Percentiles rank a stretch among this genome's conserved stretches.
Conservation (phyloP, 2,888 invertebrate species). For the Fabriciana adippe region DNA sequence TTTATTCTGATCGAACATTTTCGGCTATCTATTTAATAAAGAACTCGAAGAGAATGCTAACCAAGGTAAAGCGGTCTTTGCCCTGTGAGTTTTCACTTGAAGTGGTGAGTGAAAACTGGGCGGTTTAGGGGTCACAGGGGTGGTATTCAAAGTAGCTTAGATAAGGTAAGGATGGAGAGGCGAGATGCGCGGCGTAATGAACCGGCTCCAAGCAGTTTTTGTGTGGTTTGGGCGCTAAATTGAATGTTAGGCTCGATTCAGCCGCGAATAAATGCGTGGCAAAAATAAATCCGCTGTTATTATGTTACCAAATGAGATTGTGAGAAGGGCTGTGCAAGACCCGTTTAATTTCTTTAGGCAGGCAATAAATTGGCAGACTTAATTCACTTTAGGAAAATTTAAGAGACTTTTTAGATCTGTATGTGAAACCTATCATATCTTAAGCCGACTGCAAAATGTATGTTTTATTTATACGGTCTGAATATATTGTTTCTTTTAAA, state of each 20-base stretch:
- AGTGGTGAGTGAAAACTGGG: slow-evolving; percentile 68
- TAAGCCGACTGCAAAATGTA: too few relatives aligned
- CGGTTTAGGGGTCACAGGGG: slow-evolving; percentile 56
- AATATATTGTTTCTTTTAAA: too few relatives aligned
- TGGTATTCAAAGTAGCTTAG: slow-evolving; percentile 78
- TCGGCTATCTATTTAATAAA: slow-evolving; percentile 81
- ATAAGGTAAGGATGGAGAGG: slow-evolving; percentile 81
- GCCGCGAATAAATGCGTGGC: slow-evolving; percentile 77
- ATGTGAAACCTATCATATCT: too few relatives aligned
- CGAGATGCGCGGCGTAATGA: slow-evolving; percentile 81
- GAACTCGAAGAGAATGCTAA: slow-evolving; percentile 81
- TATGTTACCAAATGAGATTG: slow-evolving; percentile 80
- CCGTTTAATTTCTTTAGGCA: slow-evolving; percentile 72
- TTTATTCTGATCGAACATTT: slow-evolving; percentile 76
- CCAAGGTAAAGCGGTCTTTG: slow-evolving; percentile 79
- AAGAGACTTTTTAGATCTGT: too few relatives aligned
- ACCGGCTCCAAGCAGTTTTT: slow-evolving; percentile 80
- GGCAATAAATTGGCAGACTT: slow-evolving; percentile 66
- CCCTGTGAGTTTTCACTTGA: slow-evolving; percentile 80
- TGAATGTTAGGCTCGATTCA: slow-evolving; percentile 82
- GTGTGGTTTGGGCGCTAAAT: slow-evolving; percentile 79
- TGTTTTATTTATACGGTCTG: too few relatives aligned
- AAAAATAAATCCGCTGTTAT: slow-evolving; percentile 80
- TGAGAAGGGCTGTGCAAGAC: slow-evolving; percentile 68
- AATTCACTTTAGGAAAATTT: slow-evolving; percentile 55